Base-by-base conservation (phyloP, 2,888 invertebrate genomes). In the Lydus trimaculatus region DNA sequence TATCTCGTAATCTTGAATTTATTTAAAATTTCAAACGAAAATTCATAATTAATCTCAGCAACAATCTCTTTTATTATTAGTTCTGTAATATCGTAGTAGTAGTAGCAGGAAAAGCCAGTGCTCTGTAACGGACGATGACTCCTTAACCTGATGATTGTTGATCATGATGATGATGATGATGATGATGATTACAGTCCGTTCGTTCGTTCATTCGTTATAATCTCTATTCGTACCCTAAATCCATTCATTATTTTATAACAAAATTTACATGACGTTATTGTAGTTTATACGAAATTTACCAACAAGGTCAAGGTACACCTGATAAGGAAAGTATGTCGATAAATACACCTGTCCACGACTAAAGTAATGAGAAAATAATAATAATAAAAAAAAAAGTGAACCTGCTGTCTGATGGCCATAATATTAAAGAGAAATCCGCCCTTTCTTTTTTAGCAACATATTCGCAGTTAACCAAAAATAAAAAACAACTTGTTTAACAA, bases 21-120 rank as follows among this genome's bases (percentile, higher is more conserved):
- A 43, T 43, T 43, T 17, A 17, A 36, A 6, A 43, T 43, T 43
- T 43, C 43, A n/a, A 43, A 43, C 5, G n/a, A 43, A 43, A n/a
- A 7, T 43, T n/a, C n/a, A 17, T 43, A 43, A 43, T 43, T 43
- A 43, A n/a, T 7, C 43, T 20, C 48, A 48, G 23, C 48, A 48
- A 48, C 48, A 23, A 11, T 48, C 48, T 48, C 48, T 17, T 48
- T 48, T 48, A 48, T 36, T 33, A 33, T 43, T 43, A 48, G 48
- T 48, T 48, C 23, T 23, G 8, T 48, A 48, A n/a, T n/a, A n/a
- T n/a, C n/a, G n/a, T 48, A 17, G 43, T n/a, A 61, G 69, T 72
- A 68, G 69, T 71, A 68, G 72, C 71, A 75, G 75, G 75, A 74
- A 74, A 71, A 65, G 66, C 67, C 69, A 66, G 60, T 69, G 69